Base-by-base conservation (phyloP, 2,888 invertebrate genomes). In the Alcis repandata region DNA sequence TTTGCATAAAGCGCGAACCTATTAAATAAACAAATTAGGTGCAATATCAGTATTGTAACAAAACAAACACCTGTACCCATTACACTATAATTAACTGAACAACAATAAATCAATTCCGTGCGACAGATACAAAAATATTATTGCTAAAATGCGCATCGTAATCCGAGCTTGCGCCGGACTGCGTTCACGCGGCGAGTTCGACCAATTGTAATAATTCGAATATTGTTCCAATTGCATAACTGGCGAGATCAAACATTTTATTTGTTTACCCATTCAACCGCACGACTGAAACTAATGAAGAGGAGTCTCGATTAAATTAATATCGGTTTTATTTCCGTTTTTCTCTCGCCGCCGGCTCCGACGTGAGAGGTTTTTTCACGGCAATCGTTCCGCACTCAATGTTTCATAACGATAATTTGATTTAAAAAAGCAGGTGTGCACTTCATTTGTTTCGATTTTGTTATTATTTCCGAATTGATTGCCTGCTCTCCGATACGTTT, bases 211-310 rank as follows among this genome's bases (percentile, higher is more conserved):
- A 88, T 87, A 83, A 89, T 86, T 88, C 86, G 83, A 88, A 89
- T 89, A 89, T 86, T 84, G 83, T 75, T 87, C 80, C 82, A 79
- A 85, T 84, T 85, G 87, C 86, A 88, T 87, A 89, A 86, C 87
- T 68, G 84, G 83, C 77, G 84, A 87, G 90, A 91, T 92, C 91
- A 91, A 91, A 90, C 88, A 90, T 90, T 91, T 90, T 91, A 91
- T 91, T 90, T 90, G 89, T 88, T 88, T 91, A 88, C 86, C 83
- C 88, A 88, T 80, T 89, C 88, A 86, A 88, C 91, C 90, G 87
- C 87, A 87, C 83, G 81, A 79, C 83, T 89, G 88, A 84, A 90
- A 90, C 90, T 91, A 92, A 91, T 92, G 91, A 92, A 92, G 91
- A 89, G 88, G 79, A 87, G 85, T 88, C 88, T 90, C 88, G 85